Evolutionary conservation across 2,888 invertebrate genomes (phyloP).

Genomic region (Perizoma flavofasciatum): DNA sequence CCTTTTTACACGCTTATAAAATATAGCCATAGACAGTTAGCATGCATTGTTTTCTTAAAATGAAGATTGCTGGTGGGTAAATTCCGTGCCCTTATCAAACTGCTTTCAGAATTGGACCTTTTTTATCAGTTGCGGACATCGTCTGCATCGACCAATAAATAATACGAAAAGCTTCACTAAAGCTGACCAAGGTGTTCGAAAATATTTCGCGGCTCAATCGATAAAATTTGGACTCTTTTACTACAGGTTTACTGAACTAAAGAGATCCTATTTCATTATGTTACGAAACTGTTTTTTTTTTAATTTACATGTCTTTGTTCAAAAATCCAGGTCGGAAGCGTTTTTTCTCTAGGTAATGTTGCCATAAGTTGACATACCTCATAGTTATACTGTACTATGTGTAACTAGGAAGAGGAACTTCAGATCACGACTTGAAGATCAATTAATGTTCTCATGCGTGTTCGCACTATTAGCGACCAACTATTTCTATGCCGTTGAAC

Average conservation of each 20-base stretch:
- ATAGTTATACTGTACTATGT: conserved; percentile 8
- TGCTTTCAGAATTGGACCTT: background rate
- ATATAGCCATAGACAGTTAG: background rate
- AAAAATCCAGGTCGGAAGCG: too few species aligned
- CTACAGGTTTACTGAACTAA: too few species aligned
- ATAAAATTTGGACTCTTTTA: too few species aligned
- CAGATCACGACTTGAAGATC: conserved; percentile 47
- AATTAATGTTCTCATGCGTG: conserved; percentile 56
- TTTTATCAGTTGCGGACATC: background rate
- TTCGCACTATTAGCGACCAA: conserved; percentile 57
- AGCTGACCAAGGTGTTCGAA: too few species aligned
- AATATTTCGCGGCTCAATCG: too few species aligned
- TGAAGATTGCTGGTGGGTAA: background rate
- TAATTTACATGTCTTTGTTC: too few species aligned
- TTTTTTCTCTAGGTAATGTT: too few species aligned
- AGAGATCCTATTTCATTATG: too few species aligned
- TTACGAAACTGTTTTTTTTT: too few species aligned
- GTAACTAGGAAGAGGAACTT: conserved; percentile 59
- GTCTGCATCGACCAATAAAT: too few species aligned
- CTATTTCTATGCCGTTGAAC: conserved; percentile 47
- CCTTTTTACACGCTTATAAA: background rate
- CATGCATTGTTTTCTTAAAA: background rate
- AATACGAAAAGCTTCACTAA: too few species aligned
- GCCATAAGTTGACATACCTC: background rate
- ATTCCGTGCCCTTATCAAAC: background rate